phyloP scores from a whole-genome alignment of 37 sponge, comb jelly and placozoan species.

The Spongilla lacustris region DNA sequence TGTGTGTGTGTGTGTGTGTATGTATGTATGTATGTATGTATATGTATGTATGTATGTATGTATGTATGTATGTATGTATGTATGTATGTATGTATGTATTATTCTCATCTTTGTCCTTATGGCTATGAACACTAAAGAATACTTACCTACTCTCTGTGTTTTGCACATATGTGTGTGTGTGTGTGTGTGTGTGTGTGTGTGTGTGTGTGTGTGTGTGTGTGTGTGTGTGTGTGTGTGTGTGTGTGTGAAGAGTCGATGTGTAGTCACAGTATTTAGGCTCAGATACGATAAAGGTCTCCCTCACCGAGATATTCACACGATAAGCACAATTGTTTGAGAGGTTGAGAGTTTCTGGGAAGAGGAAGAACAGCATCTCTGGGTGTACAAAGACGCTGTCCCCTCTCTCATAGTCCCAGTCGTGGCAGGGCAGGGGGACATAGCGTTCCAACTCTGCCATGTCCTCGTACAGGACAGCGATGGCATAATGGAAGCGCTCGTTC shows the following conservation, averaged over 20 bases:
- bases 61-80: background rate
- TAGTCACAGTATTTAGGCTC: too few species aligned
- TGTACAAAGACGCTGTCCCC: slow-evolving; percentile 39
- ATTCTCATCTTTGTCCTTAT: background rate
- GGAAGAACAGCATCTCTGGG: slow-evolving; percentile 53
- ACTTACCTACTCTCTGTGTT: background rate
- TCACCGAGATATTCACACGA: slow-evolving; percentile 37
- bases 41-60: background rate
- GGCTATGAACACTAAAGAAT: background rate
- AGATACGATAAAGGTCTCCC: background rate
- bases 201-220: background rate
- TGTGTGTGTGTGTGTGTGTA: background rate
- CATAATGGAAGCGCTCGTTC: slow-evolving; percentile 12
- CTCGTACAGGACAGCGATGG: slow-evolving; percentile 39
- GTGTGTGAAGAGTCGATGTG: background rate
- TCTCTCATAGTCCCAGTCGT: background rate
- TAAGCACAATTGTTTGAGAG: slow-evolving; percentile 8
- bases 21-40: background rate
- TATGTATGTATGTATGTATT: background rate
- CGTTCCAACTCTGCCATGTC: slow-evolving; percentile 37
- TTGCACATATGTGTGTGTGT: background rate
- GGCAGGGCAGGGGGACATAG: slow-evolving; percentile 23
- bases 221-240: background rate
- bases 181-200: background rate
- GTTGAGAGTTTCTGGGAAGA: slow-evolving; percentile 64